phyloP scores from a whole-genome alignment of 2,888 invertebrate species.

The Lymantria dispar region DNA sequence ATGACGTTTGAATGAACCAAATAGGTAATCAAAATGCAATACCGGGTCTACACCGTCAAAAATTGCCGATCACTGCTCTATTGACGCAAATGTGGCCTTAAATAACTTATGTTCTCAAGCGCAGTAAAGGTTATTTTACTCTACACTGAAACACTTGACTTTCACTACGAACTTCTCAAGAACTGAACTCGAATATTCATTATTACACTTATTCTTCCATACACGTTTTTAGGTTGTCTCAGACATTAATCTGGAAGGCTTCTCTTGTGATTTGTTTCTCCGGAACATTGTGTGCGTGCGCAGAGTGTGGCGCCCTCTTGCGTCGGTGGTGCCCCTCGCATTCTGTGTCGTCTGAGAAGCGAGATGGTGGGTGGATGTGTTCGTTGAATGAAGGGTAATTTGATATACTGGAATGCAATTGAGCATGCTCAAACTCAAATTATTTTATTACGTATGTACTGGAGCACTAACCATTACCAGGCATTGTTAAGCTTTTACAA shows the following conservation, averaged over 20 bases:
- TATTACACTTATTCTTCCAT: constrained; percentile 7
- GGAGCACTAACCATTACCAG: too few species aligned
- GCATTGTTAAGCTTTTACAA: not conserved
- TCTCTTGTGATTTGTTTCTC: constrained; percentile 79
- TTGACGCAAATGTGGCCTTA: too few species aligned
- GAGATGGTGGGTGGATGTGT: constrained; percentile 92
- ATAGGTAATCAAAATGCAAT: too few species aligned
- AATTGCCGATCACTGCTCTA: too few species aligned
- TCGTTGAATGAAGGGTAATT: constrained; percentile 91
- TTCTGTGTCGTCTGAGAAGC: constrained; percentile 91
- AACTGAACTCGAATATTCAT: too few species aligned
- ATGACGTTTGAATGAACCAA: too few species aligned
- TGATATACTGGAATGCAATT: constrained; percentile 84
- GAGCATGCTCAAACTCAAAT: not conserved
- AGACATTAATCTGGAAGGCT: constrained; percentile 92
- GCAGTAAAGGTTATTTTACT: too few species aligned
- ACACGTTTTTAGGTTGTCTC: constrained; percentile 40
- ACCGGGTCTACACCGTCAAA: too few species aligned
- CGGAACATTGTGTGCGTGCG: constrained; percentile 57
- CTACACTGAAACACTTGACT: too few species aligned
- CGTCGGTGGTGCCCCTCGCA: constrained; percentile 78
- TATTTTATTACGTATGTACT: not conserved
- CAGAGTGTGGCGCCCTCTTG: constrained; percentile 59
- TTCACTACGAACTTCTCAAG: too few species aligned
- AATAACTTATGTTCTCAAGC: too few species aligned